A percentile compares a stretch with the other conserved stretches of the same genome.
Evolutionary conservation across 2,888 invertebrate genomes (phyloP).

Genomic region (Taenaris catops): DNA sequence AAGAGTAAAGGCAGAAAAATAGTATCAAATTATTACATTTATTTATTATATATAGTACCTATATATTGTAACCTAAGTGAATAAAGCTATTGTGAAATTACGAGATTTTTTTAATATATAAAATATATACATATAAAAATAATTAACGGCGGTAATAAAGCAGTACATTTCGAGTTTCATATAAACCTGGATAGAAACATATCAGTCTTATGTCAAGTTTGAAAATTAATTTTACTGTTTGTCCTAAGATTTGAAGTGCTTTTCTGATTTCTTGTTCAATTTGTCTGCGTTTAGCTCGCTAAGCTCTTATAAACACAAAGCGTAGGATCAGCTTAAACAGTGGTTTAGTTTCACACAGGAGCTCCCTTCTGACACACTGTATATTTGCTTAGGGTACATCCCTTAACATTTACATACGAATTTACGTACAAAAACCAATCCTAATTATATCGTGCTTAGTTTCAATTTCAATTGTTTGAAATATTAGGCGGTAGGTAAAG

Average conservation of each 20-base stretch:
- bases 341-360: constrained; percentile 37
- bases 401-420: constrained; percentile 57
- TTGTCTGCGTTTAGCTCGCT: constrained; percentile 12
- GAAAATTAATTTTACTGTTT: constrained; percentile 2
- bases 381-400: constrained; percentile 72
- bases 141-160: too few species aligned
- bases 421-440: constrained; percentile 39
- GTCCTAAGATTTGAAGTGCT: constrained; percentile 3
- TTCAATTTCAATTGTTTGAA: constrained; percentile 38
- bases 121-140: too few species aligned
- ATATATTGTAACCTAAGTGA: too few species aligned
- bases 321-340: constrained; percentile 39
- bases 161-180: too few species aligned
- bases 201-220: too few species aligned
- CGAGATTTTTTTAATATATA: too few species aligned
- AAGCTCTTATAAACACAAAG: constrained; percentile 20
- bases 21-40: too few species aligned
- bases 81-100: too few species aligned
- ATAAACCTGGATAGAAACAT: too few species aligned
- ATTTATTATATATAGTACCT: too few species aligned
- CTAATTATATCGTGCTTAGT: constrained; percentile 35
- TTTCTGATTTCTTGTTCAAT: constrained; percentile 9
- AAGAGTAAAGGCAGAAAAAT: too few species aligned
- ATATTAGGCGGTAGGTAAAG: constrained; percentile 36
- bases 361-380: constrained; percentile 59